Evolutionary conservation across 2,797 vertebrate species (phyloP).

Genomic region (Chrysocyon brachyurus): DNA sequence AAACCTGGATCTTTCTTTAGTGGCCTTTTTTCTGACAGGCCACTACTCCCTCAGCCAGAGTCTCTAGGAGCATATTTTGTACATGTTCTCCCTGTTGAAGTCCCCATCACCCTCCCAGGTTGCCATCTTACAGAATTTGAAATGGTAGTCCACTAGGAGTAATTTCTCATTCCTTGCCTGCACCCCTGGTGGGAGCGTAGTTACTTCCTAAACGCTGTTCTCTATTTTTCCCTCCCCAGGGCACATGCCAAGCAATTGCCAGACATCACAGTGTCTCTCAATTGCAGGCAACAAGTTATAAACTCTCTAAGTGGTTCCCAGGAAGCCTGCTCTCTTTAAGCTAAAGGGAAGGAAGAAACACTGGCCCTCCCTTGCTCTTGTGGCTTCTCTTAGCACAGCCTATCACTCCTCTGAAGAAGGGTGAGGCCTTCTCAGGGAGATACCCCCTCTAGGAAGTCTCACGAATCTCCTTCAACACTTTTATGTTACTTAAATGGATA

Average conservation of each 20-base stretch:
- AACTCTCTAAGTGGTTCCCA: neutral
- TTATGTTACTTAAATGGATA: neutral
- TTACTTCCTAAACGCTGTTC: neutral
- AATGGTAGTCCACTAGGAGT: neutral
- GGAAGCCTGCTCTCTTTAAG: neutral
- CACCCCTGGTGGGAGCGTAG: rapidly evolving
- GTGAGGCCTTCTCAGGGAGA: neutral
- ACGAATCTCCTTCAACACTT: neutral
- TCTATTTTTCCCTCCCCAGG: neutral
- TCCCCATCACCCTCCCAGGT: neutral
- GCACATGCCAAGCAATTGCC: neutral
- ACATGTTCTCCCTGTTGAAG: neutral
- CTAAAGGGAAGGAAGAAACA: neutral
- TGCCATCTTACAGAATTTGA: neutral
- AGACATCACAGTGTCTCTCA: neutral
- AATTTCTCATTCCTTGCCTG: neutral
- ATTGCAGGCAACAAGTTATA: neutral
- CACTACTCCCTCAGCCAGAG: neutral
- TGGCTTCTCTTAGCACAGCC: neutral
- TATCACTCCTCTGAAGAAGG: neutral
- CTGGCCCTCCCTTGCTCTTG: neutral
- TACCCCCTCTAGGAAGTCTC: neutral
- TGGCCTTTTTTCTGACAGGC: neutral
- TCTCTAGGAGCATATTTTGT: neutral
- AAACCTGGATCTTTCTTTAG: neutral